These are phyloP conservation scores for Bos indicus DNA, from an alignment of 2,113 vertebrate genomes.

Conservation along the genomic window DNA sequence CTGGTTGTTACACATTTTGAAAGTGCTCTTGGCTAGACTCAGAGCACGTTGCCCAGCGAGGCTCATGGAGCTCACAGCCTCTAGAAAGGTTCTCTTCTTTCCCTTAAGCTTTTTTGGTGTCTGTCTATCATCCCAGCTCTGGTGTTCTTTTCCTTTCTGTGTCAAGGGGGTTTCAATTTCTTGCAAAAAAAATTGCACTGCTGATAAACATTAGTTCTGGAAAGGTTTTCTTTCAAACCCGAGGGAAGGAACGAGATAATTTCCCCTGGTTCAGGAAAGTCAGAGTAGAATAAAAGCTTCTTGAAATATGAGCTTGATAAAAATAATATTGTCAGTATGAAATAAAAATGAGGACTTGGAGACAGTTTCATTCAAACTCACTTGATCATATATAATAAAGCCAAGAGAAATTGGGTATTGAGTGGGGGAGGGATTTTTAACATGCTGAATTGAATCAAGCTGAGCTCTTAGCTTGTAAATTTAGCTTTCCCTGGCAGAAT, in stretches of 20 bases:
- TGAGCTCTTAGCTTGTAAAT: background rate
- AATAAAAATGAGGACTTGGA: slow-evolving; percentile 75
- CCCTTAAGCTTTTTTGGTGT: background rate
- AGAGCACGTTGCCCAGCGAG: background rate
- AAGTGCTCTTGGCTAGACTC: background rate
- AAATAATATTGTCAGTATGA: slow-evolving; percentile 77
- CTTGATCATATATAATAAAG: slow-evolving; percentile 71
- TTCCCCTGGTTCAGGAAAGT: slow-evolving; percentile 73
- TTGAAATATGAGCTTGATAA: slow-evolving; percentile 76
- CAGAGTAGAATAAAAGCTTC: slow-evolving; percentile 67
- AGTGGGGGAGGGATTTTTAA: slow-evolving; percentile 7
- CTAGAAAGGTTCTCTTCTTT: background rate
- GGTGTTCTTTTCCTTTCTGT: slow-evolving; percentile 36
- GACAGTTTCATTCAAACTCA: slow-evolving; percentile 72
- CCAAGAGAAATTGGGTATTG: slow-evolving; percentile 6
- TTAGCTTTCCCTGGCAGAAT: background rate
- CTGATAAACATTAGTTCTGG: slow-evolving; percentile 72
- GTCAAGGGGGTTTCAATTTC: slow-evolving; percentile 52
- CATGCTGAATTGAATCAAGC: slow-evolving; percentile 14
- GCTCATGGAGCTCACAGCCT: background rate
- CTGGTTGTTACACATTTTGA: background rate
- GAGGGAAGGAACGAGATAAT: slow-evolving; percentile 71
- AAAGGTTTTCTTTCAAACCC: slow-evolving; percentile 72
- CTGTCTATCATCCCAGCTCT: background rate
- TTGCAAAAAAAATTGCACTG: slow-evolving; percentile 58